A percentile compares a stretch with the other conserved stretches of the same genome.
These are phyloP conservation scores for Erebia ligea DNA, from an alignment of 2,888 invertebrate species.

Conservation along the genomic window DNA sequence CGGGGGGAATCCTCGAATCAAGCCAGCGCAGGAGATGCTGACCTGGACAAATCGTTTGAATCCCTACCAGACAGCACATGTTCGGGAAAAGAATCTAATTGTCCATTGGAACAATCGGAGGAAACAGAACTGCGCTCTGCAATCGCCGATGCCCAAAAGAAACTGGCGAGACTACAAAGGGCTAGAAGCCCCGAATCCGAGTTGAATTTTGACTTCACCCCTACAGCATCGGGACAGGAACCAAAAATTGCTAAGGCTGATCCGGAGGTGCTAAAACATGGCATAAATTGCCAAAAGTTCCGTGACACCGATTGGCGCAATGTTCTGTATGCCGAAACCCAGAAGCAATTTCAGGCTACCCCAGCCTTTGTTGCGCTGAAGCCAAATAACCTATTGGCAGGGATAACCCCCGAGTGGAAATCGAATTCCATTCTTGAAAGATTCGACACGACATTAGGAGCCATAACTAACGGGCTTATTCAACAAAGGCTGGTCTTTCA, in stretches of 20 bases:
- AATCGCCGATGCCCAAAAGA: slow-evolving; percentile 16
- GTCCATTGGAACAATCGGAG: background rate
- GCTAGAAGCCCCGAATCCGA: background rate
- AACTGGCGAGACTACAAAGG: slow-evolving; percentile 4
- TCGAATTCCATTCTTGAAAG: slow-evolving; percentile 23
- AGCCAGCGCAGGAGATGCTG: background rate
- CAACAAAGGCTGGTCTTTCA: background rate
- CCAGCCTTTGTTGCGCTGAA: slow-evolving; percentile 28
- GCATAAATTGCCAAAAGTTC: slow-evolving; percentile 21
- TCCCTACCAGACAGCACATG: background rate
- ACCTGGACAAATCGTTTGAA: background rate
- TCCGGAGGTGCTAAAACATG: slow-evolving; percentile 9
- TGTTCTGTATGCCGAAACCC: slow-evolving; percentile 22
- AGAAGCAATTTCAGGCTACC: slow-evolving; percentile 28
- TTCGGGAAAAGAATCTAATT: background rate
- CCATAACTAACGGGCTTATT: slow-evolving; percentile 21
- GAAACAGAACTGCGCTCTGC: background rate
- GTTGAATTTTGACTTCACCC: slow-evolving; percentile 13
- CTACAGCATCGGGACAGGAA: slow-evolving; percentile 6
- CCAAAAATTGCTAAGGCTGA: slow-evolving; percentile 12
- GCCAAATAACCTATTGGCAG: slow-evolving; percentile 24
- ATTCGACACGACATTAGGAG: slow-evolving; percentile 32
- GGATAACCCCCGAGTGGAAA: slow-evolving; percentile 20
- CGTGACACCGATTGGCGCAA: slow-evolving; percentile 19
- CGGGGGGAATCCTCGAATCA: background rate